Evolutionary conservation across 2,797 vertebrate genomes (phyloP).

Genomic region (Morelia viridis): DNA sequence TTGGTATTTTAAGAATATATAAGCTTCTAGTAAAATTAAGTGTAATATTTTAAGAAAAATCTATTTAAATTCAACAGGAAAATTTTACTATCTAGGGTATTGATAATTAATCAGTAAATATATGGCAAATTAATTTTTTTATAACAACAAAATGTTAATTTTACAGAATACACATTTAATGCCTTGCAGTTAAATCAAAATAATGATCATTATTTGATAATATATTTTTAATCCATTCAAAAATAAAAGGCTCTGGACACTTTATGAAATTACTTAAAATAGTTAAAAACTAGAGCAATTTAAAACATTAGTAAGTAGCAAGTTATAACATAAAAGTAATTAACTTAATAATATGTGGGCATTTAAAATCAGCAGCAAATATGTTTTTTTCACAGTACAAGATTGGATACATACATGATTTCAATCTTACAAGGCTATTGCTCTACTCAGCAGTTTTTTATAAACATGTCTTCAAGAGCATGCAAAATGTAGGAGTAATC

Average conservation of each 20-base stretch:
- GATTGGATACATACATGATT: background rate
- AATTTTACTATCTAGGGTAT: background rate
- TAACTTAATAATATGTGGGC: background rate
- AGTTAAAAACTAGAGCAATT: background rate
- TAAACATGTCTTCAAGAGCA: background rate
- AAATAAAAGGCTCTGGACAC: background rate
- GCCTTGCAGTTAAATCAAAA: background rate
- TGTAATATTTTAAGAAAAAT: slow-evolving; percentile 14
- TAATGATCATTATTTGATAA: background rate
- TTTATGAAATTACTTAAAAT: background rate
- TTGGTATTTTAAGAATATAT: background rate
- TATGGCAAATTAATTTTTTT: slow-evolving; percentile 11
- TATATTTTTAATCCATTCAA: background rate
- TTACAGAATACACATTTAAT: background rate
- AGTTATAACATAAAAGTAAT: background rate
- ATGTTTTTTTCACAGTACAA: slow-evolving; percentile 10
- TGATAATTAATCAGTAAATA: background rate
- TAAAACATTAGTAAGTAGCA: background rate
- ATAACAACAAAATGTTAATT: slow-evolving; percentile 13
- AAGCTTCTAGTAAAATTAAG: background rate
- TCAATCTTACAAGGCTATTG: background rate
- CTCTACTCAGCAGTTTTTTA: background rate
- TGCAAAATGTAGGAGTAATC: background rate
- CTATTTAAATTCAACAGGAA: background rate
- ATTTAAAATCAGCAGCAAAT: background rate